Evolutionary conservation across 1,140 invertebrate genomes (phyloP), one percentile per base, ranked within the genome.

Genomic region (Cherax quadricarinatus): DNA sequence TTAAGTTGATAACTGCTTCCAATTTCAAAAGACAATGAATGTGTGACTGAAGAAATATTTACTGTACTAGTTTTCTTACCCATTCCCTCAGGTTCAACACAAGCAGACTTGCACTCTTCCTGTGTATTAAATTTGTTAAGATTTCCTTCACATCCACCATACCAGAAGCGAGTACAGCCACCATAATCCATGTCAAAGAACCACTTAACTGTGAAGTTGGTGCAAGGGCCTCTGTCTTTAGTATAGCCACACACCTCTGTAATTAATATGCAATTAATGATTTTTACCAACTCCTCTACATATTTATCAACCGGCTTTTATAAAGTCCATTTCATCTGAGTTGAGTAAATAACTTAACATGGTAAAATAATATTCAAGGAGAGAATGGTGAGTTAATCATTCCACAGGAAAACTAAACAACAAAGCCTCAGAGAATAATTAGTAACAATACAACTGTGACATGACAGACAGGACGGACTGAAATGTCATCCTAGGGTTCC

Each of bases 111-210:
- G 94, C 99, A 99, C 93, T 98, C 98, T 85, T 98, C 97, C 94
- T 98, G 96, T 10, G 96, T 97, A 70, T 96, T 96, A 95, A 99
- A 99, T 7, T 97, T 95, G 95, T 99, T 99, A 5, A 96, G 97
- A 94, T 99, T 99, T 70, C 98, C 98, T 0, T 97, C 97, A 95
- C 98, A 99, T 53, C 98, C 98, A 51, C 98, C 98, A 95, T 99
- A 99, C 98, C 98, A 99, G 95, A 99, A 99, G 80, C 98, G 96
- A 0, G 97, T 97, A 94, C 99, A 99, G 21, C 97, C 97, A 21
- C 98, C 98, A 95, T 98, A 98, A 48, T 97, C 96, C 89, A 96
- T 97, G 94, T 99, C 98, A 94, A 97, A 99, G 96, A 96, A 98
- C 97, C 98, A 99, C 53, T 92, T 97, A 83, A 98, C 97, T 0